A percentile compares a stretch with the other conserved stretches of the same genome.
Conservation (phyloP, 2,888 invertebrate genomes). For the Pemphredon lugubris region DNA sequence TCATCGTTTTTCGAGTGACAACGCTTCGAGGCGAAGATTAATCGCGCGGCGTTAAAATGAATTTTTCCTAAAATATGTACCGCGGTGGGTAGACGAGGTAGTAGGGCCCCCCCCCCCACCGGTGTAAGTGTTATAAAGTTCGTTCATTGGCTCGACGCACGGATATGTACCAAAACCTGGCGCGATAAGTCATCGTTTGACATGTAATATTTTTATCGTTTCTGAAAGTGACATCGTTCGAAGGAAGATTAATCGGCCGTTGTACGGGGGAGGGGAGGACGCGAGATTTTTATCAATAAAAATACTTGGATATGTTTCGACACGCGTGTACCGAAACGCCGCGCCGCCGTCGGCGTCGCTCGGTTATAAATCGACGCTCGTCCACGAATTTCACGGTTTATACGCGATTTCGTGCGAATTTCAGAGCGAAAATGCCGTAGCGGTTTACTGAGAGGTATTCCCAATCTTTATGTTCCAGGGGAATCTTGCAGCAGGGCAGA, state of each 20-base stretch:
- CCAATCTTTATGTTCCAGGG: conserved; percentile 85
- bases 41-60: conserved; percentile 49
- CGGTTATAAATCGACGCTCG: neutral
- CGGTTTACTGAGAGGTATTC: neutral
- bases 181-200: conserved; percentile 61
- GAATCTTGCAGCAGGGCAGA: conserved; percentile 94
- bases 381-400: no score
- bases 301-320: conserved; percentile 12
- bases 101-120: neutral
- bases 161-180: conserved; percentile 35
- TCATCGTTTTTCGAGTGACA: conserved; percentile 57
- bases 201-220: conserved; percentile 65
- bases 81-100: no score
- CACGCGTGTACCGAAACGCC: neutral
- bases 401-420: no score
- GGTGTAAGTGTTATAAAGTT: conserved; percentile 44
- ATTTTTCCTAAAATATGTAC: conserved; percentile 51
- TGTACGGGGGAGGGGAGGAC: conserved; percentile 21
- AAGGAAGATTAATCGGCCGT: conserved; percentile 58
- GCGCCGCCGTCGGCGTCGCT: neutral
- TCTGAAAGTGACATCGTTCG: conserved; percentile 60
- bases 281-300: conserved; percentile 45
- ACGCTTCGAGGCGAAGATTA: conserved; percentile 57
- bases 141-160: conserved; percentile 47
- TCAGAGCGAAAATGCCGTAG: neutral